Percentiles rank a stretch among this genome's conserved stretches.
Conservation (phyloP, 2,113 vertebrate genomes). For the Hyaena hyaena region DNA sequence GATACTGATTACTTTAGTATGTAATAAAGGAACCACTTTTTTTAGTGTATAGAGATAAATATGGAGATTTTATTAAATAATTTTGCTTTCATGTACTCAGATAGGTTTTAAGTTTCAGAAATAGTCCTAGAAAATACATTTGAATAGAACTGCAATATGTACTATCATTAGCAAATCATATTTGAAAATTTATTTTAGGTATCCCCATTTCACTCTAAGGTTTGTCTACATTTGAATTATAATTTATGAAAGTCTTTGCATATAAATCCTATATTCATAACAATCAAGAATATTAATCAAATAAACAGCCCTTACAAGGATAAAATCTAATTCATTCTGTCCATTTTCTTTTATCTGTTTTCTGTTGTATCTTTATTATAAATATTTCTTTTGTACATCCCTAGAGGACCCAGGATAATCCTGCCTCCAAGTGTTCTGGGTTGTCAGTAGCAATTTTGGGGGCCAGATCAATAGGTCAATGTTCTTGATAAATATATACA, state of each 20-base stretch:
- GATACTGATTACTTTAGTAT: not conserved
- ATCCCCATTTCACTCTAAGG: not conserved
- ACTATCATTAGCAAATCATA: not conserved
- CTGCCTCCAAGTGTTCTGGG: not conserved
- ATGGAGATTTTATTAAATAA: not conserved
- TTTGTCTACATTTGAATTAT: not conserved
- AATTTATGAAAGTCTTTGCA: not conserved
- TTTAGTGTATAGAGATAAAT: not conserved
- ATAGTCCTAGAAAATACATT: not conserved
- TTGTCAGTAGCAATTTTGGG: not conserved
- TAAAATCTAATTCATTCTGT: fast-evolving
- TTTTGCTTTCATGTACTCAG: not conserved
- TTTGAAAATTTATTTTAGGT: not conserved
- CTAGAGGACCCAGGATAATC: not conserved
- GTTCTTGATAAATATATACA: not conserved
- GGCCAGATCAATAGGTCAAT: not conserved
- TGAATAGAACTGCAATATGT: not conserved
- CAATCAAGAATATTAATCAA: not conserved
- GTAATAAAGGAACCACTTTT: not conserved
- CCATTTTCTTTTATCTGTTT: not conserved
- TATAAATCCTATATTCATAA: not conserved
- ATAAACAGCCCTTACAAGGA: not conserved
- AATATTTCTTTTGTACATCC: not conserved
- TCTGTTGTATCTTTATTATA: not conserved
- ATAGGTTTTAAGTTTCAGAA: not conserved